Evolutionary conservation across 2,113 vertebrate species (phyloP).

Genomic region (Eidolon helvum): DNA sequence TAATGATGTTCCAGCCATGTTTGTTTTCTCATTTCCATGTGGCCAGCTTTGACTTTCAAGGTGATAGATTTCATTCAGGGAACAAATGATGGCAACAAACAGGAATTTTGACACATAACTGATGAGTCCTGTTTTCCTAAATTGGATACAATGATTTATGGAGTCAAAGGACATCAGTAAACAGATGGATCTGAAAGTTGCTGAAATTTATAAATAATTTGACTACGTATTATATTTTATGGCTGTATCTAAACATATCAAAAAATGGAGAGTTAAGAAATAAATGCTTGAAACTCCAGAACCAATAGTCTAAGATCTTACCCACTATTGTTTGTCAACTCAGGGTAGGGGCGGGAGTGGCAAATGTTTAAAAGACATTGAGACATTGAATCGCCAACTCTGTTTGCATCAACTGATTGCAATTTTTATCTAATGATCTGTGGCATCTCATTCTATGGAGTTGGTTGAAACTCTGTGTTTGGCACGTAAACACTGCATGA

Average conservation of each 20-base stretch:
- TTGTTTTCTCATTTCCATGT: neutral
- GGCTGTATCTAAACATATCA: neutral
- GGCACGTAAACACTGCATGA: neutral
- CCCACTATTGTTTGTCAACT: neutral
- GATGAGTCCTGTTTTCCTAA: neutral
- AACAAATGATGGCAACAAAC: slow-evolving; percentile 17
- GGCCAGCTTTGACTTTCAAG: neutral
- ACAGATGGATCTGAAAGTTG: slow-evolving; percentile 7
- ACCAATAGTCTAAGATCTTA: neutral
- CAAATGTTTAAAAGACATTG: neutral
- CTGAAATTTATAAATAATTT: slow-evolving; percentile 36
- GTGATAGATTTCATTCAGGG: slow-evolving; percentile 27
- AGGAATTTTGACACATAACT: slow-evolving; percentile 35
- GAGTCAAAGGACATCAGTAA: slow-evolving; percentile 7
- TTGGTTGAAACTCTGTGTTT: neutral
- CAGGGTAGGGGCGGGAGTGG: neutral
- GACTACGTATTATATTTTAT: slow-evolving; percentile 4
- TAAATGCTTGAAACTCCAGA: neutral
- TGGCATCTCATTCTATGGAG: neutral
- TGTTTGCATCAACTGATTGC: neutral
- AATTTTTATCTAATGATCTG: neutral
- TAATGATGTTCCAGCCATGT: neutral
- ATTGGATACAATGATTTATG: slow-evolving; percentile 35
- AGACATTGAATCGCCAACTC: neutral
- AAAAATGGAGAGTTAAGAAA: neutral